Evolutionary conservation across 2,113 vertebrate genomes (phyloP).

Genomic region (Noturus placidus): DNA sequence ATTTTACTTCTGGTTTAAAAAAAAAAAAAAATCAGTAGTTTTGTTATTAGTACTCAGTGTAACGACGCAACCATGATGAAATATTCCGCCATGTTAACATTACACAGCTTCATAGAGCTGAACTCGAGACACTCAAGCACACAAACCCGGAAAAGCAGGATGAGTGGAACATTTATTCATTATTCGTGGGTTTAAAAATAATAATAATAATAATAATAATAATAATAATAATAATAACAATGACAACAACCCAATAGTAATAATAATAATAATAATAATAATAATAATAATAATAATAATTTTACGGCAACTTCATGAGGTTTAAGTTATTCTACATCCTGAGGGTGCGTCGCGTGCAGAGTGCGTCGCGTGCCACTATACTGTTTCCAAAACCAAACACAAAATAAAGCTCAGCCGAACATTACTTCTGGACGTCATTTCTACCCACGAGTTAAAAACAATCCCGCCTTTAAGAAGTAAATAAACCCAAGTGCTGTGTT

Average conservation of each 20-base stretch:
- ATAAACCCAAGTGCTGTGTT: not conserved
- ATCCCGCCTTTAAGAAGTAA: not conserved
- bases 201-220: too few relatives aligned
- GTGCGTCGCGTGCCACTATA: not conserved
- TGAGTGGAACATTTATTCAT: too few relatives aligned
- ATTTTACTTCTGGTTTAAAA: not conserved
- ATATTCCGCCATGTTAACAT: constrained; percentile 25
- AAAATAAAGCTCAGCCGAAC: not conserved
- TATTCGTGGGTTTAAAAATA: too few relatives aligned
- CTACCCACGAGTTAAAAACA: not conserved
- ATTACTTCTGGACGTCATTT: not conserved
- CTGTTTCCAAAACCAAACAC: not conserved
- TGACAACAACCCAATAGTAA: too few relatives aligned
- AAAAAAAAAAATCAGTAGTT: not conserved
- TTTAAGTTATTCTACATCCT: not conserved
- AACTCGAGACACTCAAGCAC: not conserved
- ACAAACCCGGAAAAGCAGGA: not conserved
- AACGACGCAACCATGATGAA: not conserved
- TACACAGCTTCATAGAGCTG: too few relatives aligned
- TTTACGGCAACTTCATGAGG: not conserved
- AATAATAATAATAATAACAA: too few relatives aligned
- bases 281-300: too few relatives aligned
- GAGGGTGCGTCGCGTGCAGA: not conserved
- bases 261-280: too few relatives aligned
- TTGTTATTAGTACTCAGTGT: not conserved